Evolutionary conservation across 2,113 vertebrate genomes (phyloP), one percentile per base, ranked within the genome.

Genomic region (Psittacus erithacus): DNA sequence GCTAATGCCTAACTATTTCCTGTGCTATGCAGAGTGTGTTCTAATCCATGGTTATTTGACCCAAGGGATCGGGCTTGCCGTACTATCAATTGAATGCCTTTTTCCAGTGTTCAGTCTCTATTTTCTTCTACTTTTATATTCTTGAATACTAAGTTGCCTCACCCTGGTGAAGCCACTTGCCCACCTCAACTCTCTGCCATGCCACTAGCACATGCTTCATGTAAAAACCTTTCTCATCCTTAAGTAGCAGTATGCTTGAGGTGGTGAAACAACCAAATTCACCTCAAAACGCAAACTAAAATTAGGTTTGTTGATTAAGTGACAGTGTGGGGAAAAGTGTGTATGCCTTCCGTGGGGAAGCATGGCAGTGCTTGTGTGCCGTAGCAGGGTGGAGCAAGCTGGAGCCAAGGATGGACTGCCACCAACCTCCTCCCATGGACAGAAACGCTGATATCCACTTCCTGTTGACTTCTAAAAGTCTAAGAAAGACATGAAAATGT

Each of bases 321-420:
- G 4, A 74, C 79, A 64, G 1, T 1, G 2, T 2, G 5, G 11
- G 13, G 19, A 82, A 20, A 76, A 73, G 33, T 7, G 1, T 5
- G 0, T 7, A 6, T 67, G 18, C 25, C 10, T 76, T 60, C 57
- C 0, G 0, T 6, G 13, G 10, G 28, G 33, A 92, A 63, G 25
- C 1, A 2, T 24, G 19, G 5, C 23, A 70, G 9, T 11, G 15
- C 2, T 35, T 0, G 2, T 1, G 3, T n/a, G 62, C 10, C n/a
- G 28, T 1, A 4, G 25, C 62, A 69, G 16, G 27, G 46, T 17
- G 47, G 38, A 65, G 10, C 8, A 2, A 2, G 17, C 13, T 2
- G 6, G 44, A 68, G 15, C 28, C 1, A 5, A 39, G 7, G 6
- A 18, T 0, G 0, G 16, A 15, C 4, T 20, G 47, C 12, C 1